Percentiles rank a stretch among this genome's conserved stretches.
phyloP scores from a whole-genome alignment of 2,888 invertebrate genomes.

The Lasioglossum malachurum region DNA sequence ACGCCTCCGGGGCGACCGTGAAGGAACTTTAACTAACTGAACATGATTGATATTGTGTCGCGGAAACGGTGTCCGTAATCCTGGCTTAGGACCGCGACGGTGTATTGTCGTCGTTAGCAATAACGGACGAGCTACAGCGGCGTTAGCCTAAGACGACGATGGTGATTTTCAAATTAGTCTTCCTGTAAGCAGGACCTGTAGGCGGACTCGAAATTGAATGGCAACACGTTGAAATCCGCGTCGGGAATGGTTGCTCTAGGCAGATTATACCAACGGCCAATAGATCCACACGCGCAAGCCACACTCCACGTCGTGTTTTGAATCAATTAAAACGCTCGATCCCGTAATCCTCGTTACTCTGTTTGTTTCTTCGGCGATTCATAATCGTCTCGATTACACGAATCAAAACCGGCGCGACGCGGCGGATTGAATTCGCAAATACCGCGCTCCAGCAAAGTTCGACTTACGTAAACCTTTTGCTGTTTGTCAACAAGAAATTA shows the following conservation, averaged over 20 bases:
- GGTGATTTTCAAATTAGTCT: conserved; percentile 53
- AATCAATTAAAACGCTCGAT: conserved; percentile 44
- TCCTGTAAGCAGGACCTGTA: conserved; percentile 14
- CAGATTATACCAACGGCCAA: conserved; percentile 35
- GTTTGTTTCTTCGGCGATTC: conserved; percentile 24
- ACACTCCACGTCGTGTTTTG: conserved; percentile 25
- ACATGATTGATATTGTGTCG: conserved; percentile 51
- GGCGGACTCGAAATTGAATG: conserved; percentile 49
- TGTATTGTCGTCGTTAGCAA: conserved; percentile 41
- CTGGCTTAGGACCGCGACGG: conserved; percentile 23
- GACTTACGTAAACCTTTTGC: neutral
- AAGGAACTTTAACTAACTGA: conserved; percentile 43
- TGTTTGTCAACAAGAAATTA: neutral
- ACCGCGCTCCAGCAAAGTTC: neutral
- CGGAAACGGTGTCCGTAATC: conserved; percentile 29
- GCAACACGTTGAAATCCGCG: conserved; percentile 39
- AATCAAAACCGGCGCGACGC: neutral
- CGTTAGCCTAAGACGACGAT: conserved; percentile 35
- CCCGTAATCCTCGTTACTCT: conserved; percentile 29
- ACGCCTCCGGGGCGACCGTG: conserved; percentile 11
- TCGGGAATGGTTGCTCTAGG: conserved; percentile 11
- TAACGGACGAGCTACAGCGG: conserved; percentile 42
- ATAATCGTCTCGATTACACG: neutral
- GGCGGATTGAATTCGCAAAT: neutral
- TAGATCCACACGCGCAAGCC: conserved; percentile 5